A percentile compares a stretch with the other conserved stretches of the same genome.
Evolutionary conservation across 2,113 vertebrate genomes (phyloP).

Genomic region (Corythornis madagascariensis): DNA sequence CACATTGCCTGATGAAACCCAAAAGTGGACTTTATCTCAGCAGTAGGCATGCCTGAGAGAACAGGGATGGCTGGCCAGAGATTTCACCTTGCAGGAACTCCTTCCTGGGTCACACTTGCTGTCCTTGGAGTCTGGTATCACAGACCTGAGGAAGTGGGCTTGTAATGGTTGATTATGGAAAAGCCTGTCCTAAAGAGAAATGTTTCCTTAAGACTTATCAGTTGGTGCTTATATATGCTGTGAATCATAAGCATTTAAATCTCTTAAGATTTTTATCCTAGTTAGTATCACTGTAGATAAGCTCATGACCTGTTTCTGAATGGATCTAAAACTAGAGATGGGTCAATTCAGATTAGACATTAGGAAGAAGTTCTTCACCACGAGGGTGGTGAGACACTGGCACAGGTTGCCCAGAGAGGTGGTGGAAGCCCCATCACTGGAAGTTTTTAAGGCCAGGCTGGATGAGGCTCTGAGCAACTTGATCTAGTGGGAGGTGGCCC

Average conservation of each 20-base stretch:
- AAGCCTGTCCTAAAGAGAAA: constrained; percentile 38
- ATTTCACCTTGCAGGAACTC: neutral
- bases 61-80: neutral
- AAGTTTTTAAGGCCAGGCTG: too few relatives aligned
- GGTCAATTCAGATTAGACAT: too few relatives aligned
- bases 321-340: too few relatives aligned
- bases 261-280: constrained; percentile 59
- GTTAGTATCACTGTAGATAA: constrained; percentile 52
- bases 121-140: neutral
- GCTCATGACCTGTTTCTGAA: constrained; percentile 36
- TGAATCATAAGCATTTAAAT: constrained; percentile 62
- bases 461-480: too few relatives aligned
- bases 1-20: neutral
- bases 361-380: too few relatives aligned
- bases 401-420: too few relatives aligned
- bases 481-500: too few relatives aligned
- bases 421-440: too few relatives aligned
- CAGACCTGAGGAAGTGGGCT: neutral
- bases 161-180: neutral
- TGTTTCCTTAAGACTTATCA: constrained; percentile 47
- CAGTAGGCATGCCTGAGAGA: neutral
- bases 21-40: rapidly evolving
- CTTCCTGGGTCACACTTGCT: neutral
- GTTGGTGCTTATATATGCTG: neutral
- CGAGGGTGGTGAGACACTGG: too few relatives aligned